Conservation (phyloP, 2,888 invertebrate species). For the Cephus nigrinus region DNA sequence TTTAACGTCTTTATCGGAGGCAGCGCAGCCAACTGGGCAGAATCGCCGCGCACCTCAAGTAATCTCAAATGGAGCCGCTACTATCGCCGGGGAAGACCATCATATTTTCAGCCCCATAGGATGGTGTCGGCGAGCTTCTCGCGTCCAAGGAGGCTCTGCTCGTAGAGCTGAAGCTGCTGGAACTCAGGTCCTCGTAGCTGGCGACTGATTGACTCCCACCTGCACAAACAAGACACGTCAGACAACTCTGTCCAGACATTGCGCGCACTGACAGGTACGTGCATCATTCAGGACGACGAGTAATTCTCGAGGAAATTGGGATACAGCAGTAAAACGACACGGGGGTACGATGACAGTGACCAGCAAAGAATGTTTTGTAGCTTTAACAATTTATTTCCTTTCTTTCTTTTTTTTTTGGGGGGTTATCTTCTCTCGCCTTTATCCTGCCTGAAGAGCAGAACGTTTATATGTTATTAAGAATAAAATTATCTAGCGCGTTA, state of each 20-base stretch:
- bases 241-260: not conserved
- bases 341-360: too few relatives aligned
- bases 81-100: slow-evolving; percentile 85
- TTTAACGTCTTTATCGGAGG: slow-evolving; percentile 47
- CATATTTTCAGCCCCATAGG: slow-evolving; percentile 79
- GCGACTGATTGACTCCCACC: slow-evolving; percentile 74
- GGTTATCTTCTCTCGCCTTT: slow-evolving; percentile 20
- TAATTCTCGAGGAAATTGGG: too few relatives aligned
- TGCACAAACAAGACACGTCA: slow-evolving; percentile 47
- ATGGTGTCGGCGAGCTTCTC: slow-evolving; percentile 79
- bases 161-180: slow-evolving; percentile 86
- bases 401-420: slow-evolving; percentile 17
- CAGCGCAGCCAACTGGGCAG: slow-evolving; percentile 59
- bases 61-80: slow-evolving; percentile 73
- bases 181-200: slow-evolving; percentile 79
- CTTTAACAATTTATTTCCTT: slow-evolving; percentile 17
- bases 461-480: too few relatives aligned
- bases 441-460: too few relatives aligned
- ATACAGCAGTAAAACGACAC: too few relatives aligned
- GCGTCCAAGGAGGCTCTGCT: slow-evolving; percentile 82
- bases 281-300: too few relatives aligned
- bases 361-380: not conserved
- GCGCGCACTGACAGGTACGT: too few relatives aligned
- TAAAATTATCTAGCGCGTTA: too few relatives aligned
- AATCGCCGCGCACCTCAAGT: slow-evolving; percentile 54